These are phyloP conservation scores for Drosophila formosana DNA, from an alignment of 2,888 invertebrate species.

Conservation along the genomic window DNA sequence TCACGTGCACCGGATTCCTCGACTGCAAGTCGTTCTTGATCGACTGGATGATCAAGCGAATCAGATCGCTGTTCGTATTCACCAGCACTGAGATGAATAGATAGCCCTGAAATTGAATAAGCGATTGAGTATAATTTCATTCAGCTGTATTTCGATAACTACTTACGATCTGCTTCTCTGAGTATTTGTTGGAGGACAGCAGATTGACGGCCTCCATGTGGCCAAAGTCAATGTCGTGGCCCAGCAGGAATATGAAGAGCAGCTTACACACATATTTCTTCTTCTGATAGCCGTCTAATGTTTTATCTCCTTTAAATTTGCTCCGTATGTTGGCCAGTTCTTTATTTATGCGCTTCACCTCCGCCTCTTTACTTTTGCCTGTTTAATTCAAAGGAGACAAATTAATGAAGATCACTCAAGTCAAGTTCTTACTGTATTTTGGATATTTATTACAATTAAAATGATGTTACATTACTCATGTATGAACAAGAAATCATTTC, in stretches of 20 bases:
- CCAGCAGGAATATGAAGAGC: slow-evolving; percentile 99
- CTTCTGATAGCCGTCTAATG: slow-evolving; percentile 99
- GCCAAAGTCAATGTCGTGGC: slow-evolving; percentile 99
- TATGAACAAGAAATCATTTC: too few species aligned
- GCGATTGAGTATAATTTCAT: neutral
- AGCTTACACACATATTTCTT: slow-evolving; percentile 99
- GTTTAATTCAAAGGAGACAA: slow-evolving; percentile 4
- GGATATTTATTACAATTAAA: too few species aligned
- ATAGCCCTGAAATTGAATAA: slow-evolving; percentile 91
- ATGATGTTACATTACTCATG: too few species aligned
- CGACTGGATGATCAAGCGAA: slow-evolving; percentile 99
- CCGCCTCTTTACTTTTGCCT: slow-evolving; percentile 99
- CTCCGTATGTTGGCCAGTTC: slow-evolving; percentile 99
- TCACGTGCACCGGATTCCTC: slow-evolving; percentile 98
- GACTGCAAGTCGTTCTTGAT: slow-evolving; percentile 99
- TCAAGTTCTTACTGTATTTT: neutral
- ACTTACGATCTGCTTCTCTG: slow-evolving; percentile 99
- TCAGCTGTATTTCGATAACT: neutral
- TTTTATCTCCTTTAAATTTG: slow-evolving; percentile 99
- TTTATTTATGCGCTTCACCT: slow-evolving; percentile 99
- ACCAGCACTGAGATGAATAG: slow-evolving; percentile 99
- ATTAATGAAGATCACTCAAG: neutral
- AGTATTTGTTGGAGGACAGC: slow-evolving; percentile 99
- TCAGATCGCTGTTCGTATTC: slow-evolving; percentile 99
- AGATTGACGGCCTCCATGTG: slow-evolving; percentile 99